These are phyloP conservation scores for Drosophila meridionalis DNA, from an alignment of 2,888 invertebrate genomes.

Conservation along the genomic window DNA sequence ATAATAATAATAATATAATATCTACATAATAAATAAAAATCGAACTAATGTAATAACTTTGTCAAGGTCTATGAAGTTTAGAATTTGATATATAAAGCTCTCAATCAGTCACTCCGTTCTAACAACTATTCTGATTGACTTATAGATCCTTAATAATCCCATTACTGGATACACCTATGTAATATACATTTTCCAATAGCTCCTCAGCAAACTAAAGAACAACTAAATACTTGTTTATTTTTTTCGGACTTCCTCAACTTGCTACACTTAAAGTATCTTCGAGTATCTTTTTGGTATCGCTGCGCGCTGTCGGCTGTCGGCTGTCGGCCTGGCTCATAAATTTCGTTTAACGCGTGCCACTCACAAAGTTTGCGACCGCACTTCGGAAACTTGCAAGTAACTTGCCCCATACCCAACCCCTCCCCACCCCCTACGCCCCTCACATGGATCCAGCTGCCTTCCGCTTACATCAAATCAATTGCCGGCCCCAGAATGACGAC, in stretches of 20 bases:
- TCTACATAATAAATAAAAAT: no score
- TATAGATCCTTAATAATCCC: neutral
- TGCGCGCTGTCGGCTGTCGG: neutral
- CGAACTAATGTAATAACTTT: no score
- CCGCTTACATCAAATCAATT: constrained; percentile 71
- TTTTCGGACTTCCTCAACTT: constrained; percentile 1
- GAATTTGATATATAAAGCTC: no score
- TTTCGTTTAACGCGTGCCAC: constrained; percentile 65
- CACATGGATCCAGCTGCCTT: constrained; percentile 23
- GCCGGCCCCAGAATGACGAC: constrained; percentile 43
- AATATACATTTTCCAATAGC: neutral
- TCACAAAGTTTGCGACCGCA: constrained; percentile 60
- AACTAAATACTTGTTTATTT: neutral
- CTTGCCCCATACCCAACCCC: neutral
- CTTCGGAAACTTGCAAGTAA: constrained; percentile 49
- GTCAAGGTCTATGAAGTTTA: no score
- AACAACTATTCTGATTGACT: neutral
- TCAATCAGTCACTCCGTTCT: neutral
- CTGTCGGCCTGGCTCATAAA: constrained; percentile 41
- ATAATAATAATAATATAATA: no score
- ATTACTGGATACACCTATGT: neutral
- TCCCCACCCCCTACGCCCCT: neutral
- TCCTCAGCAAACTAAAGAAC: neutral
- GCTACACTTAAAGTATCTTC: constrained; percentile 34
- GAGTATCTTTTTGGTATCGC: constrained; percentile 13